These are phyloP conservation scores for Empidonax traillii DNA, from an alignment of 2,113 vertebrate species.

Conservation along the genomic window DNA sequence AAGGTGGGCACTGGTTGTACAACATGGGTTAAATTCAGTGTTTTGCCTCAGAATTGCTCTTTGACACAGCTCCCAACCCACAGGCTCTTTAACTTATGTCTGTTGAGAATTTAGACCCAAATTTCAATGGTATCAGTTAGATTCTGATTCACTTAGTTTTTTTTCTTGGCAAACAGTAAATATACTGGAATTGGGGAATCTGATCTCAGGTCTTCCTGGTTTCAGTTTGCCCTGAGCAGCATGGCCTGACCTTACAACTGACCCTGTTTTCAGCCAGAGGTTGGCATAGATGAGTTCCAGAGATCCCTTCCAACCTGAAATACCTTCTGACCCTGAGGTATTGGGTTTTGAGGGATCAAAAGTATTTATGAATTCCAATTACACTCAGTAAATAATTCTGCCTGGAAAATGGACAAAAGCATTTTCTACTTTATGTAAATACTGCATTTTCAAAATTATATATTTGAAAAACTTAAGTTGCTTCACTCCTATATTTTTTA, in stretches of 20 bases:
- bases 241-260: background rate
- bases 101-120: background rate
- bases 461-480: background rate
- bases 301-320: background rate
- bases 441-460: background rate
- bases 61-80: background rate
- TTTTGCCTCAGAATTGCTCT: background rate
- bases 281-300: background rate
- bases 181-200: background rate
- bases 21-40: background rate
- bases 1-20: background rate
- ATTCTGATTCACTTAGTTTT: background rate
- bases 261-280: background rate
- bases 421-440: background rate
- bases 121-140: background rate
- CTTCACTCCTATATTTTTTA: background rate
- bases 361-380: background rate
- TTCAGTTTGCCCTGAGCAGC: background rate
- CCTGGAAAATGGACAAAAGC: background rate
- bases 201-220: background rate
- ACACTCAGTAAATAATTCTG: background rate
- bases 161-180: background rate
- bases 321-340: background rate
- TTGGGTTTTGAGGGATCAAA: background rate
- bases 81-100: background rate